Base-by-base conservation (phyloP, 1,140 invertebrate species). In the Ectropis grisescens region DNA sequence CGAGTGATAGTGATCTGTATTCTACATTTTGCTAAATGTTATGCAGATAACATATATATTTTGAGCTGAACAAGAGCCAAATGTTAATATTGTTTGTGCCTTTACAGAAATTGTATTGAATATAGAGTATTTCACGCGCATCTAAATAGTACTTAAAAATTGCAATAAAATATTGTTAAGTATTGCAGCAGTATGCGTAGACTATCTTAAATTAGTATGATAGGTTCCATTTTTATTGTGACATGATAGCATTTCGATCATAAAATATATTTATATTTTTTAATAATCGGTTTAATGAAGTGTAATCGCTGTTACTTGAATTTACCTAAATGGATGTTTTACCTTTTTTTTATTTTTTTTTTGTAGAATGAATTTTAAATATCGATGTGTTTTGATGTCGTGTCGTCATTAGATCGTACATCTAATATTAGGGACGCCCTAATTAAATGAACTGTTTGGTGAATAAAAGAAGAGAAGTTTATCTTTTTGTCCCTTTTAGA, bases 81-180 rank as follows among this genome's bases (percentile, higher is more conserved):
- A 36, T 29, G 27, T 58, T 58, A 56, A 48, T 74, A 67, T 74
- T 65, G 58, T 71, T 75, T 70, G 66, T 75, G 70, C 70, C 68
- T 75, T 70, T 56, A 72, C 61, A 62, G 52, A 57, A 19, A 26
- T 26, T 26, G 10, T 26, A 26, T n/a, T n/a, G n/a, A n/a, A n/a
- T n/a, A n/a, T n/a, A n/a, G 8, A 19, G 8, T 4, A 19, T 3
- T 19, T 8, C 16, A 19, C 16, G 16, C 3, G 3, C 3, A 19
- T 4, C 16, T 19, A 15, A 33, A 41, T 53, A 53, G 56, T 59
- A 62, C 54, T 64, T 65, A 68, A 60, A 24, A 48, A 47, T 44
- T 47, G 52, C 57, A 62, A 62, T 62, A 60, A 50, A 44, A 29
- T 47, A 30, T 26, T 32, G 10, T 43, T 41, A 56, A 33, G 45